phyloP scores from a whole-genome alignment of 2,113 vertebrate species.

The Gopherus evgoodei region DNA sequence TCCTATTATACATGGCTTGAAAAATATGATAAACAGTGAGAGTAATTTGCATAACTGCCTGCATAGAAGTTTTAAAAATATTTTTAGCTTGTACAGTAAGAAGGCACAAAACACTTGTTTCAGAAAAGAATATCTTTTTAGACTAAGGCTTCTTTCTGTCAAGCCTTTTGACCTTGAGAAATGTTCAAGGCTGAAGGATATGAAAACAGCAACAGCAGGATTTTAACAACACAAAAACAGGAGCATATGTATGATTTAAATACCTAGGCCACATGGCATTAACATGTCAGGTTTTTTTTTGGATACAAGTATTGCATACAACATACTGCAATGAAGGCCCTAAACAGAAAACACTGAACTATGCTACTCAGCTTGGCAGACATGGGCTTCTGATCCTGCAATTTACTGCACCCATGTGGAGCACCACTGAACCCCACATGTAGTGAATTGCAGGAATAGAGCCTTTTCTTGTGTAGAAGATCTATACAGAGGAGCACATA shows the following conservation, averaged over 20 bases:
- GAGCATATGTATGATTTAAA: neutral
- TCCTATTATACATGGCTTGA: neutral
- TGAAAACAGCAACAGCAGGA: neutral
- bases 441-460: neutral
- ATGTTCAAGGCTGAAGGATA: neutral
- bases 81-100: constrained; percentile 32
- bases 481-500: neutral
- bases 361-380: accelerated
- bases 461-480: neutral
- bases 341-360: neutral
- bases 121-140: neutral
- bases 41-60: constrained; percentile 16
- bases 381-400: neutral
- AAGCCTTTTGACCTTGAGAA: constrained; percentile 40
- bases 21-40: neutral
- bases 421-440: neutral
- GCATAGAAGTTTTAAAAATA: neutral
- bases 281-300: neutral
- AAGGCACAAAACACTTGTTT: constrained; percentile 29
- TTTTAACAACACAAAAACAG: neutral
- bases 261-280: neutral
- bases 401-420: neutral
- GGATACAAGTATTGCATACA: neutral
- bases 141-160: constrained; percentile 27
- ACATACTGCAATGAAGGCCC: neutral